A percentile compares a stretch with the other conserved stretches of the same genome.
Conservation (phyloP, 2,797 vertebrate genomes). For the Rhadinocentrus ornatus region DNA sequence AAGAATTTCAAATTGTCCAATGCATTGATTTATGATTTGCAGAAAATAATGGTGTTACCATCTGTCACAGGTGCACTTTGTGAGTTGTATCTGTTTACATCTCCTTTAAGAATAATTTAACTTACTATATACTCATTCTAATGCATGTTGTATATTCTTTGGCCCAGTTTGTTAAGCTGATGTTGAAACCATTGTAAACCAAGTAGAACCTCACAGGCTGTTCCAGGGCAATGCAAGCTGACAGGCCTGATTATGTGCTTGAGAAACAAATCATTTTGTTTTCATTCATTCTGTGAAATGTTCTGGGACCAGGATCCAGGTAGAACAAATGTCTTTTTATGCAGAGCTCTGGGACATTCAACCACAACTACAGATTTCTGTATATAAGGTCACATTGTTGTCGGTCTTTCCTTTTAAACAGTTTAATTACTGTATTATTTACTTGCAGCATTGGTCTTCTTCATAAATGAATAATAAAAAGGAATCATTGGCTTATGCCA, state of each 20-base stretch:
- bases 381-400: conserved; percentile 51
- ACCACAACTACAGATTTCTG: conserved; percentile 32
- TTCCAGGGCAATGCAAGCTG: conserved; percentile 30
- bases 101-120: conserved; percentile 6
- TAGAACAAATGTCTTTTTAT: conserved; percentile 65
- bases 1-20: not conserved
- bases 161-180: conserved; percentile 2
- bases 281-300: conserved; percentile 44
- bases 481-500: conserved; percentile 12
- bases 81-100: not conserved
- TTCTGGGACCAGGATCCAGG: conserved; percentile 48
- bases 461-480: conserved; percentile 19
- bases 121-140: not conserved
- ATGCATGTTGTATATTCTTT: not conserved
- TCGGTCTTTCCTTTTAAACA: conserved; percentile 57
- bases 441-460: conserved; percentile 39
- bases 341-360: conserved; percentile 49
- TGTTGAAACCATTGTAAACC: conserved; percentile 25
- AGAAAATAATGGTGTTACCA: not conserved
- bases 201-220: conserved; percentile 16
- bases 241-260: conserved; percentile 41
- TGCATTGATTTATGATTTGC: not conserved
- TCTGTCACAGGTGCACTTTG: not conserved
- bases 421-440: conserved; percentile 67
- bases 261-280: conserved; percentile 56